Conservation (phyloP, 2,113 vertebrate species). For the Trichomycterus rosablanca region DNA sequence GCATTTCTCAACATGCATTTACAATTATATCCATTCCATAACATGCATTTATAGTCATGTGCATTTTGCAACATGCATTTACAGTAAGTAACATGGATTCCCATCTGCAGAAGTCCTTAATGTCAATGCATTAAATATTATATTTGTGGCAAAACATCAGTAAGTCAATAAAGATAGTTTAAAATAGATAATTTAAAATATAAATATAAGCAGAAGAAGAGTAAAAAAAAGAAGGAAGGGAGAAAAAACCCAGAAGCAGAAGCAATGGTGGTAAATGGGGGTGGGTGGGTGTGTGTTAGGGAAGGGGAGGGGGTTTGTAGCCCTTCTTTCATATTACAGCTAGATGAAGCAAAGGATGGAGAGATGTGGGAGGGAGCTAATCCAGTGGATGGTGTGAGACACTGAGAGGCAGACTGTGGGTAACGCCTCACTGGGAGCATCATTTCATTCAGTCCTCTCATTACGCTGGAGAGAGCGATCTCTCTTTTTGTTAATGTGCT, state of each 20-base stretch:
- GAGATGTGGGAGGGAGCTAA: conserved; percentile 34
- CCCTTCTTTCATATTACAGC: conserved; percentile 61
- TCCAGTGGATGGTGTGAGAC: conserved; percentile 3
- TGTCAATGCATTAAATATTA: no score
- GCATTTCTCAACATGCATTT: no score
- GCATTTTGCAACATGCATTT: no score
- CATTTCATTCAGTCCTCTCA: conserved; percentile 42
- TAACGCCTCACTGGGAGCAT: conserved; percentile 61
- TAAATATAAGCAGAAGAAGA: neutral
- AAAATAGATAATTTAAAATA: neutral
- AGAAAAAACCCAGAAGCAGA: neutral
- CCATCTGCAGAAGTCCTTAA: no score
- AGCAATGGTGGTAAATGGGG: conserved; percentile 25
- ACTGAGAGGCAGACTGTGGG: conserved; percentile 61
- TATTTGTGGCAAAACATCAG: no score
- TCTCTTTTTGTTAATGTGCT: conserved; percentile 39
- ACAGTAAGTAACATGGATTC: no score
- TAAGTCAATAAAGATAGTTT: neutral
- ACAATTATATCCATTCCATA: no score
- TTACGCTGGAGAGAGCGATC: conserved; percentile 47
- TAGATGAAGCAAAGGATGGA: conserved; percentile 52
- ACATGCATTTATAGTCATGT: no score
- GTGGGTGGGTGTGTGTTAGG: conserved; percentile 51
- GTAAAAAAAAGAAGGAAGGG: conserved; percentile 12
- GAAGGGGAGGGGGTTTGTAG: no score